A percentile compares a stretch with the other conserved stretches of the same genome.
Evolutionary conservation across 2,888 invertebrate species (phyloP).

Genomic region (Phalera bucephala): DNA sequence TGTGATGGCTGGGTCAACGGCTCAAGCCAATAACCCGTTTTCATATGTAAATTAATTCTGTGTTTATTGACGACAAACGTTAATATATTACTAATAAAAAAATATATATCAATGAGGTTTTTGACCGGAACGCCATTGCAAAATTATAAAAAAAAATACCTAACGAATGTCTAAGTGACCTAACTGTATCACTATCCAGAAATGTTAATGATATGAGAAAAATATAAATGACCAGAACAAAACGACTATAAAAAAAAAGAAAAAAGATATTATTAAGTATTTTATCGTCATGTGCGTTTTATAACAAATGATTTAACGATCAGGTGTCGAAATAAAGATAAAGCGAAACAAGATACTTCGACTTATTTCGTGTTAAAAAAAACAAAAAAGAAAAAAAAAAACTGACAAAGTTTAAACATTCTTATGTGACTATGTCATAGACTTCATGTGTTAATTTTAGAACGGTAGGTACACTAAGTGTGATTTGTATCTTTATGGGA

Average conservation of each 20-base stretch:
- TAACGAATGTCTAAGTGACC: not conserved
- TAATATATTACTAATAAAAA: not conserved
- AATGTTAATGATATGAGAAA: not conserved
- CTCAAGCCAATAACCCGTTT: constrained; percentile 19
- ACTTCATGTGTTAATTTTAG: no score
- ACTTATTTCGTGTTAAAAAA: not conserved
- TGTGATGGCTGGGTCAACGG: constrained; percentile 12
- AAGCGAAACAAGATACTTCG: not conserved
- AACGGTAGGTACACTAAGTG: no score
- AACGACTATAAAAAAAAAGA: no score
- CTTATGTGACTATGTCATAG: no score
- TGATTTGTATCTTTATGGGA: no score
- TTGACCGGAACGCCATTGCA: constrained; percentile 1
- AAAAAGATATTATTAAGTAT: not conserved
- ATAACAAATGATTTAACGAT: not conserved
- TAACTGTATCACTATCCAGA: not conserved
- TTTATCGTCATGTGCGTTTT: not conserved
- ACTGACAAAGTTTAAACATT: not conserved
- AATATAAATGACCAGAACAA: no score
- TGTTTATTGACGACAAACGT: constrained; percentile 4
- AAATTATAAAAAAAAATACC: not conserved
- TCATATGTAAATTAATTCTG: constrained; percentile 8
- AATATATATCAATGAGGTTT: constrained; percentile 8
- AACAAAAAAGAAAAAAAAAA: not conserved
- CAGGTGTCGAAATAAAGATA: not conserved